A percentile compares a stretch with the other conserved stretches of the same genome.
Evolutionary conservation across 2,888 invertebrate genomes (phyloP).

Genomic region (Tenthredo mesomela): DNA sequence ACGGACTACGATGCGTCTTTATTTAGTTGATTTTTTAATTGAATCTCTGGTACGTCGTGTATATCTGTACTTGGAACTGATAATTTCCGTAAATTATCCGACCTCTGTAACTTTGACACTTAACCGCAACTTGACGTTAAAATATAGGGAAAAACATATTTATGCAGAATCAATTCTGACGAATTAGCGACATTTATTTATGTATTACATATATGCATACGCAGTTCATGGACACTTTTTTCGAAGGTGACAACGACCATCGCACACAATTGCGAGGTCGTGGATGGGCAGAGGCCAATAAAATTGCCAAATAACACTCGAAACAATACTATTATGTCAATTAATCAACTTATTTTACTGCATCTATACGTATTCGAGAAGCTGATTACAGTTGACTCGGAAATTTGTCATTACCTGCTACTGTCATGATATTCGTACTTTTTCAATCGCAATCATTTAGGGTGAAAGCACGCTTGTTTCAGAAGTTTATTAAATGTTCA

Average conservation of each 20-base stretch:
- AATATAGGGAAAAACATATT: neutral
- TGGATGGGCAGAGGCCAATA: neutral
- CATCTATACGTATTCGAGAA: neutral
- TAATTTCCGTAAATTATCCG: neutral
- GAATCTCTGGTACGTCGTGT: neutral
- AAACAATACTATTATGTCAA: neutral
- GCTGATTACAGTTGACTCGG: neutral
- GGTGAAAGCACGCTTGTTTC: no score
- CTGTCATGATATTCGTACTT: no score
- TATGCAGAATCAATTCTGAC: neutral
- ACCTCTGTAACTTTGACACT: neutral
- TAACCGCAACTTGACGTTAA: neutral
- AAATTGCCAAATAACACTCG: neutral
- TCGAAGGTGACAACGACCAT: neutral
- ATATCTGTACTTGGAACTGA: neutral
- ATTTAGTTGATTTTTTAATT: neutral
- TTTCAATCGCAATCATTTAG: no score
- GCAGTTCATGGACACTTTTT: neutral
- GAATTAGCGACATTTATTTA: neutral
- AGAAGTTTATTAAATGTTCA: no score
- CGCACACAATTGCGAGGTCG: neutral
- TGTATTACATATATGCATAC: neutral
- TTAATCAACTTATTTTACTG: neutral
- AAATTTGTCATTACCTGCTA: no score
- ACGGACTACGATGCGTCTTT: neutral